Evolutionary conservation across 1,140 invertebrate genomes (phyloP).

Genomic region (Bombus vancouverensis): DNA sequence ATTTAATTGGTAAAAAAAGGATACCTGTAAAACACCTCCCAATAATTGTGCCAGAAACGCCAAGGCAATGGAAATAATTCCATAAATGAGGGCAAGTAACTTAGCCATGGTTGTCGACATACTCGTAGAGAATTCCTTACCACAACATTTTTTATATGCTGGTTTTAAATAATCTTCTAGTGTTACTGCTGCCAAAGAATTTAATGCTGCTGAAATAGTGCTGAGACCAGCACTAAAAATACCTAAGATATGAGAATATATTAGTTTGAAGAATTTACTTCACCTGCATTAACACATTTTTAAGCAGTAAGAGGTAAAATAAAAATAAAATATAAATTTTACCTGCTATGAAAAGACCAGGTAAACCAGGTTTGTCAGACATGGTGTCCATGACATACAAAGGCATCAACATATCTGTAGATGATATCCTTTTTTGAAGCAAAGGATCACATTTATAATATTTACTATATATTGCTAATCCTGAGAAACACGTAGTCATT

Average conservation of each 20-base stretch:
- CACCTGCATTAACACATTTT: neutral
- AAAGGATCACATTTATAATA: constrained; percentile 91
- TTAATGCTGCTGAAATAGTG: constrained; percentile 92
- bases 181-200: constrained; percentile 93
- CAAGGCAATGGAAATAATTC: constrained; percentile 87
- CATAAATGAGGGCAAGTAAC: constrained; percentile 87
- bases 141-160: constrained; percentile 55
- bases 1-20: neutral
- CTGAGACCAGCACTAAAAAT: constrained; percentile 93
- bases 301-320: too few species aligned
- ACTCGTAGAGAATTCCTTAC: constrained; percentile 66
- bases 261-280: neutral
- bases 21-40: constrained; percentile 85
- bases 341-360: constrained; percentile 91
- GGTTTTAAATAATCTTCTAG: constrained; percentile 91
- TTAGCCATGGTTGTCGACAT: constrained; percentile 83
- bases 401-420: constrained; percentile 87
- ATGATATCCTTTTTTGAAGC: constrained; percentile 81
- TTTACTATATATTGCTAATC: constrained; percentile 90
- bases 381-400: constrained; percentile 91
- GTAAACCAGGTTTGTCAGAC: constrained; percentile 86
- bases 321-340: constrained; percentile 1
- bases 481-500: constrained; percentile 88
- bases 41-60: constrained; percentile 89
- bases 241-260: constrained; percentile 75